Conservation (phyloP, 2,888 invertebrate genomes). For the Rhogogaster chlorosoma region DNA sequence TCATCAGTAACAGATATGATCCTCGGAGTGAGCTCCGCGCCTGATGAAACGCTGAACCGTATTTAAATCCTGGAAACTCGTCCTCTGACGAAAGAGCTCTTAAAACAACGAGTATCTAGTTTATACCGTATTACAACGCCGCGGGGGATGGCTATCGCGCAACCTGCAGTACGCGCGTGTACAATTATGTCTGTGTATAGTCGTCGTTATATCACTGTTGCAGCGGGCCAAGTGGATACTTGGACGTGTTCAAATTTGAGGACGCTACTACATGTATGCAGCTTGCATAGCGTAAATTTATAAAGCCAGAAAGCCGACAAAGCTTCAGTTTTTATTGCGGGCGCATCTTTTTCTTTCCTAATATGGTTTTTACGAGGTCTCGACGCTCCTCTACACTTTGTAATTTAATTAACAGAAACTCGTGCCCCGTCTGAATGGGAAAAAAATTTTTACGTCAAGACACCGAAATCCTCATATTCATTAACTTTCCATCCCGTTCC, state of each 20-base stretch:
- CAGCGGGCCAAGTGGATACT: slow-evolving; percentile 35
- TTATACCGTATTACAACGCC: slow-evolving; percentile 43
- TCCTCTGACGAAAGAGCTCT: slow-evolving; percentile 61
- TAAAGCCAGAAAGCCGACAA: slow-evolving; percentile 31
- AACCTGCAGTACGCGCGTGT: neutral
- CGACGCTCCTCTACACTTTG: slow-evolving; percentile 17
- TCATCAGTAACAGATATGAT: slow-evolving; percentile 8
- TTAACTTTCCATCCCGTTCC: slow-evolving; percentile 23
- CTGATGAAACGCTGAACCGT: slow-evolving; percentile 71
- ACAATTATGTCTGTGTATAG: slow-evolving; percentile 1
- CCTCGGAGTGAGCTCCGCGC: slow-evolving; percentile 64
- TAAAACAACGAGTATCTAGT: slow-evolving; percentile 60
- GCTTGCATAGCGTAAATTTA: neutral
- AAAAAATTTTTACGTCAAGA: slow-evolving; percentile 3
- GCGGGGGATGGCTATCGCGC: slow-evolving; percentile 28
- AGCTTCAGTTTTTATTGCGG: slow-evolving; percentile 31
- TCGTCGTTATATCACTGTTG: slow-evolving; percentile 35
- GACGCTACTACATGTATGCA: slow-evolving; percentile 5
- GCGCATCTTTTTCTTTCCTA: slow-evolving; percentile 14
- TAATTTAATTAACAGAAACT: slow-evolving; percentile 45
- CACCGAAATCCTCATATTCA: slow-evolving; percentile 28
- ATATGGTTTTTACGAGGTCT: slow-evolving; percentile 40
- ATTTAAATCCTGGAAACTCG: slow-evolving; percentile 67
- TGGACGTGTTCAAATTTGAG: slow-evolving; percentile 43
- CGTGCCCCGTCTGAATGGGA: slow-evolving; percentile 24